Evolutionary conservation across 2,797 vertebrate species (phyloP).

Genomic region (Tenualosa thibaudeaui): DNA sequence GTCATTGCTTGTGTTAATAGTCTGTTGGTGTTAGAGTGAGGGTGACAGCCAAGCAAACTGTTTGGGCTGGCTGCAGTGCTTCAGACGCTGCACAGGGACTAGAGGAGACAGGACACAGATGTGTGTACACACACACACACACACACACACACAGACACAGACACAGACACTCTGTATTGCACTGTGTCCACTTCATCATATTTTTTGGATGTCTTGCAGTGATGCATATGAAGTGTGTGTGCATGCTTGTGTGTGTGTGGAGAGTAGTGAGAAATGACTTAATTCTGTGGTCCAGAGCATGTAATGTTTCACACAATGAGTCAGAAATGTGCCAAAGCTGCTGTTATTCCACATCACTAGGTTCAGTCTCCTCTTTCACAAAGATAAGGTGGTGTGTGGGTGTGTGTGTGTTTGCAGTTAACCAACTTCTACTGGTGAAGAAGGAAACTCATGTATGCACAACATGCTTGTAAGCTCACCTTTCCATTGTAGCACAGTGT

Average conservation of each 20-base stretch:
- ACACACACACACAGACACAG: not conserved
- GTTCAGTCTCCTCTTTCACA: constrained; percentile 12
- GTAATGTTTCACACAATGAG: not conserved
- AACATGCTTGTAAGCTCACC: constrained; percentile 5
- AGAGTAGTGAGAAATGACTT: not conserved
- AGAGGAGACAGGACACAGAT: not conserved
- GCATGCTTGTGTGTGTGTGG: not conserved
- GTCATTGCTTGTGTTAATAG: constrained; percentile 22
- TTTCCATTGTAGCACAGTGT: not conserved
- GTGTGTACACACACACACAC: not conserved
- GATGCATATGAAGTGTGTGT: not conserved
- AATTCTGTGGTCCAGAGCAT: not conserved
- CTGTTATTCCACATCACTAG: not conserved
- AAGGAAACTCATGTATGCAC: not conserved
- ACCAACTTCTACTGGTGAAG: not conserved
- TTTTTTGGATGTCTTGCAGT: not conserved
- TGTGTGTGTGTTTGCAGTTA: not conserved
- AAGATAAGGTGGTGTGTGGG: not conserved
- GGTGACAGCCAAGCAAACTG: constrained; percentile 24
- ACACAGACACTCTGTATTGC: not conserved
- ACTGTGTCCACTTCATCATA: too few relatives aligned
- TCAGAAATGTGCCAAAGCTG: not conserved
- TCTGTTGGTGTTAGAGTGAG: constrained; percentile 7
- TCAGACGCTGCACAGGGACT: not conserved
- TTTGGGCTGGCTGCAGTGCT: constrained; percentile 28